Evolutionary conservation across 2,797 vertebrate species (phyloP).

Genomic region (Sitta carolinensis): DNA sequence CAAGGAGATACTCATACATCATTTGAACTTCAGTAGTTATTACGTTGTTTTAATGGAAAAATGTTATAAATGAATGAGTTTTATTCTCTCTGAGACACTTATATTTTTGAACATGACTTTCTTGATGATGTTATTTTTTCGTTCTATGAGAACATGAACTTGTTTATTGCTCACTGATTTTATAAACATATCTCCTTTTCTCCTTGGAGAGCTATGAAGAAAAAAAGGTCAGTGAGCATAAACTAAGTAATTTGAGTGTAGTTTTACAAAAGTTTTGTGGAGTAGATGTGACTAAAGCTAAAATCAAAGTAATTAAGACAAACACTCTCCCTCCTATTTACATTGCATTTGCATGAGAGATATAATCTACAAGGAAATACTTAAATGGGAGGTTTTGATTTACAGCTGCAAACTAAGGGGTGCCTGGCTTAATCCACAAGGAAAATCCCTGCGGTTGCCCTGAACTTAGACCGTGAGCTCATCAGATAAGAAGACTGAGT

Average conservation of each 20-base stretch:
- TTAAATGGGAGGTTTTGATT: background rate
- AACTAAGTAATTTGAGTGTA: background rate
- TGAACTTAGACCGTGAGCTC: background rate
- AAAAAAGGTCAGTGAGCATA: conserved; percentile 15
- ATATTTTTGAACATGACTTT: conserved; percentile 44
- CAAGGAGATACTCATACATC: conserved; percentile 69
- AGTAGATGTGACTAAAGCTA: background rate
- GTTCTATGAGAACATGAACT: conserved; percentile 44
- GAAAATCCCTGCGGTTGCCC: background rate
- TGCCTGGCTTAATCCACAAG: background rate
- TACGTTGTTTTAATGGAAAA: conserved; percentile 65
- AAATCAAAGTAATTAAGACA: background rate
- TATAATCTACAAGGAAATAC: background rate
- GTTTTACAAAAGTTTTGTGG: background rate
- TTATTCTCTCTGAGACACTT: conserved; percentile 24
- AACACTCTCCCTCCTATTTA: background rate
- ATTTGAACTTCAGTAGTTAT: conserved; percentile 44
- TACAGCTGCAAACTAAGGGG: background rate
- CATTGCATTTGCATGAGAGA: background rate
- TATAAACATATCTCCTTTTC: conserved; percentile 49
- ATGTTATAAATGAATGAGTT: conserved; percentile 51
- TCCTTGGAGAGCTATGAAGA: conserved; percentile 27
- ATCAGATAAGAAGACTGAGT: background rate
- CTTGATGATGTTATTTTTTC: conserved; percentile 36
- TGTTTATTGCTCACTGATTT: conserved; percentile 45